A percentile compares a stretch with the other conserved stretches of the same genome.
Conservation (phyloP, 2,113 vertebrate genomes). For the Cryptotis parvus region DNA sequence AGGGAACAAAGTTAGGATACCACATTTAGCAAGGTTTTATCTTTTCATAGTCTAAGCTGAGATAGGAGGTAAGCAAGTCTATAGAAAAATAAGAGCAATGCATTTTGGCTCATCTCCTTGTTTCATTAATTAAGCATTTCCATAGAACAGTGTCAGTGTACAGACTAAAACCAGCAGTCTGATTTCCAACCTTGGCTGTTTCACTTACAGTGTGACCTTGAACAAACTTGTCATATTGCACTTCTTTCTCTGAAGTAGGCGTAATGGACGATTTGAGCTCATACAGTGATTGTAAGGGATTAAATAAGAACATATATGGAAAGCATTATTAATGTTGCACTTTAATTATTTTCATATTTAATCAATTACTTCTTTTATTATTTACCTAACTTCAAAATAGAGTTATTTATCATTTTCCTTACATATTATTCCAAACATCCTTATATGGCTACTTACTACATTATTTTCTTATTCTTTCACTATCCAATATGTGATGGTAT, state of each 20-base stretch:
- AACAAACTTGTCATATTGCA: background rate
- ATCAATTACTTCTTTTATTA: too few relatives aligned
- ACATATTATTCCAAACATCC: too few relatives aligned
- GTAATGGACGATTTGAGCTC: background rate
- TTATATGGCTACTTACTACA: too few relatives aligned
- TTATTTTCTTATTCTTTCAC: too few relatives aligned
- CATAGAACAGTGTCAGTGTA: background rate
- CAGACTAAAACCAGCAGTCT: background rate
- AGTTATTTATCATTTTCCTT: too few relatives aligned
- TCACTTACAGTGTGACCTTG: background rate
- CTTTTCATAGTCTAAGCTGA: background rate
- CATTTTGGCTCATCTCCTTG: background rate
- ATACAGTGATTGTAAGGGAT: background rate
- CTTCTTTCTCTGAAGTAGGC: background rate
- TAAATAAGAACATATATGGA: background rate
- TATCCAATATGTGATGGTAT: too few relatives aligned
- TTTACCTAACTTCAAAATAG: too few relatives aligned
- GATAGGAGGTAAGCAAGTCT: background rate
- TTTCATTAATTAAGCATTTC: conserved; percentile 4
- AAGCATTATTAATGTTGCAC: too few relatives aligned
- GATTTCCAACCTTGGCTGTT: background rate
- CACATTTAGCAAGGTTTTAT: background rate
- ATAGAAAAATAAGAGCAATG: background rate
- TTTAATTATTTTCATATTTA: too few relatives aligned
- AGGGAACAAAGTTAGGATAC: background rate